Conservation (phyloP, 23 tunicate species). For the Oikopleura dioica region DNA sequence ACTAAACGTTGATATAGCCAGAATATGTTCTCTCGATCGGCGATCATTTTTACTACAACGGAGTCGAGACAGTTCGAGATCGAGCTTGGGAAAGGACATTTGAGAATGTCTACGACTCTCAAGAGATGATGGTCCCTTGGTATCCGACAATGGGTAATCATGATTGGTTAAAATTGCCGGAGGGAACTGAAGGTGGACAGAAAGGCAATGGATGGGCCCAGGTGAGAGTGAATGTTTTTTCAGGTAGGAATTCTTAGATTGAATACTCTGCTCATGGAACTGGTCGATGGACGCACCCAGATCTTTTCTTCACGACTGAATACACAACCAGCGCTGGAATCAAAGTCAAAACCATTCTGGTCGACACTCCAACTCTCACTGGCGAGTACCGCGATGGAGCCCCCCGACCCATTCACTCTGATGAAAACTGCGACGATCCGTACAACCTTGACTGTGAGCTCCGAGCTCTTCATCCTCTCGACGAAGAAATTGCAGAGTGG, state of each 20-base stretch:
- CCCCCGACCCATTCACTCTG: too few species aligned
- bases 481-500: slow-evolving; percentile 29
- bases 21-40: slow-evolving; percentile 38
- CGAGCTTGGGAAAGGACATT: slow-evolving; percentile 35
- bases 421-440: too few species aligned
- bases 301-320: neutral
- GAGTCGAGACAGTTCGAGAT: slow-evolving; percentile 33
- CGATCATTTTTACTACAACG: slow-evolving; percentile 50
- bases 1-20: too few species aligned
- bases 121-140: slow-evolving; percentile 29
- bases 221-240: neutral
- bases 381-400: slow-evolving; percentile 24
- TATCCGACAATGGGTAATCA: slow-evolving; percentile 54
- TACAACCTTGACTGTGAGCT: too few species aligned
- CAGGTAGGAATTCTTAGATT: neutral
- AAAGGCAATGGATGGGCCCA: neutral
- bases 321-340: neutral
- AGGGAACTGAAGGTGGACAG: neutral
- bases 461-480: neutral
- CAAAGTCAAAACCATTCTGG: slow-evolving; percentile 29
- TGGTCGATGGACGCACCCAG: slow-evolving; percentile 3
- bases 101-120: slow-evolving; percentile 37
- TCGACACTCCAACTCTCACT: slow-evolving; percentile 36
- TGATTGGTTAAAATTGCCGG: slow-evolving; percentile 21
- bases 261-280: neutral